Evolutionary conservation across 2,797 vertebrate genomes (phyloP), one percentile per base, ranked within the genome.

Genomic region (Vipera latastei): DNA sequence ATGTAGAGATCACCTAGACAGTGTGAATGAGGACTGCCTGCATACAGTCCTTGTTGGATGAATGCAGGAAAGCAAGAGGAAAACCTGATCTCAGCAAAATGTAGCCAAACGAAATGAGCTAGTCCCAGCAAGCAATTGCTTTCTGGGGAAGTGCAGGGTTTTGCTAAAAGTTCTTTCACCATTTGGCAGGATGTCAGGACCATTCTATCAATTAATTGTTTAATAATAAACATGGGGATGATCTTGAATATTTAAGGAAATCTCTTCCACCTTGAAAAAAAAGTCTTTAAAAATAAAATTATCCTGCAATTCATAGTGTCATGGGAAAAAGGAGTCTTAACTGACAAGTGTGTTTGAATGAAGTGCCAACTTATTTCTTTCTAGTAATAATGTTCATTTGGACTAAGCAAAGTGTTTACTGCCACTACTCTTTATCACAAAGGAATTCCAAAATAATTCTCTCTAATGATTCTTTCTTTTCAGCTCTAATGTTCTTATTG

Each of bases 201-300:
- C 59, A 44, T 4, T 22, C 16, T 83, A 48, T 83, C 20, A 9
- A 78, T 48, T 78, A 78, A 44, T 20, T 78, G 8, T 44, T 83
- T 83, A 25, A 83, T 48, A 83, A 48, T 69, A 61, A 89, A 4
- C 18, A n/a, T 0, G 26, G 12, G 12, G 57, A 38, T 22, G 3
- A 26, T n/a, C 59, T 53, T 25, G 32, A 86, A 90, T 65, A 0
- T 53, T 57, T 18, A 89, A 94, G 56, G 5, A 94, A 94, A 94
- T 85, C 92, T 95, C 96, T 95, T 95, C 89, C 94, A 73, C 88
- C 89, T 91, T 92, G 91, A 90, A 90, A 78, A 78, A 78, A 78
- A 89, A 96, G 86, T 93, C 96, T 78, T 89, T 91, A 92, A 93
- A 95, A 94, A 93, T 95, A 18, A 89, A 55, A 32, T 13, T 91